Percentiles rank a stretch among this genome's conserved stretches.
Conservation (phyloP, 2,888 invertebrate species). For the Apodemia zela region DNA sequence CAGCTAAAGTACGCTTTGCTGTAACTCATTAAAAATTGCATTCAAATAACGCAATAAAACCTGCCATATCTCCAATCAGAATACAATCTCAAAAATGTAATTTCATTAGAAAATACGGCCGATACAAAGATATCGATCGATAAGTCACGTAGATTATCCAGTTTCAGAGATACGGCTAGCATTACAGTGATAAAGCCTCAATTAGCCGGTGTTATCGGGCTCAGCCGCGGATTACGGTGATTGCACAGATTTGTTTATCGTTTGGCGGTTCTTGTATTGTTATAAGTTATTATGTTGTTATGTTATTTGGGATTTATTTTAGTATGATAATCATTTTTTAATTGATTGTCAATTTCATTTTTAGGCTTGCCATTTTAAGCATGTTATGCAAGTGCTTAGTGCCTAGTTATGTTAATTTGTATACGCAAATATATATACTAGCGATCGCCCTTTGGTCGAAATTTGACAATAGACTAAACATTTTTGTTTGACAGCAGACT, state of each 20-base stretch:
- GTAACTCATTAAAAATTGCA: background rate
- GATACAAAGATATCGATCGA: slow-evolving; percentile 28
- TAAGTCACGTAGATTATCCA: slow-evolving; percentile 51
- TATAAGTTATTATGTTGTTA: slow-evolving; percentile 37
- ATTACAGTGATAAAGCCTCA: slow-evolving; percentile 42
- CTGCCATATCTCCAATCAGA: slow-evolving; percentile 6
- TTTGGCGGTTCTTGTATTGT: slow-evolving; percentile 57
- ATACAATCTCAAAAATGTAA: slow-evolving; percentile 12
- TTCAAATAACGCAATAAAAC: slow-evolving; percentile 11
- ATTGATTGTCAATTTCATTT: background rate
- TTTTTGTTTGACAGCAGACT: too few relatives aligned
- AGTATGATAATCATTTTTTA: slow-evolving; percentile 9
- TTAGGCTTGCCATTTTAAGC: background rate
- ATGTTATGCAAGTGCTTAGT: too few relatives aligned
- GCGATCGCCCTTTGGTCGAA: too few relatives aligned
- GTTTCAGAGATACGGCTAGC: slow-evolving; percentile 35
- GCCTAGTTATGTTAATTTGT: too few relatives aligned
- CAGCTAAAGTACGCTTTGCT: background rate
- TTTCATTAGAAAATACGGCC: slow-evolving; percentile 15
- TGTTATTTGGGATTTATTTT: slow-evolving; percentile 27
- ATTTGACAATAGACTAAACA: too few relatives aligned
- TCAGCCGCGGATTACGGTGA: slow-evolving; percentile 54
- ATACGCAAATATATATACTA: too few relatives aligned
- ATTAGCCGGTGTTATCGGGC: slow-evolving; percentile 52
- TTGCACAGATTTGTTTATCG: slow-evolving; percentile 67